Conservation (phyloP, 1,140 invertebrate species). For the Drosophila sp. region DNA sequence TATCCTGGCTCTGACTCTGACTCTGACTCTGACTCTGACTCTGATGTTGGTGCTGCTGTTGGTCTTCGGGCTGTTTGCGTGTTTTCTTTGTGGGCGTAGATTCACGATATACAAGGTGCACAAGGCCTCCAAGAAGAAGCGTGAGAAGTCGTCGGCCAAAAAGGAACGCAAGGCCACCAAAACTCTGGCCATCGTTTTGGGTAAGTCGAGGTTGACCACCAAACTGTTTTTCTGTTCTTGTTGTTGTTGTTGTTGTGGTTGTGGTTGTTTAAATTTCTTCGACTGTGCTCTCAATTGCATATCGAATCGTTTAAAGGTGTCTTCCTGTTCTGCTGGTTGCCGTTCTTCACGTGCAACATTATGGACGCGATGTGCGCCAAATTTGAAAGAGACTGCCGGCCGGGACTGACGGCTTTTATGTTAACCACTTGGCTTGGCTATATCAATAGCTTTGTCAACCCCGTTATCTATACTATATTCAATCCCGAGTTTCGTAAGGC, state of each 20-base stretch:
- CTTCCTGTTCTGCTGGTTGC: slow-evolving; percentile 99
- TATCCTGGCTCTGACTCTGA: slow-evolving; percentile 25
- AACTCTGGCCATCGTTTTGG: slow-evolving; percentile 98
- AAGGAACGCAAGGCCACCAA: slow-evolving; percentile 99
- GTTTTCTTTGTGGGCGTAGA: slow-evolving; percentile 79
- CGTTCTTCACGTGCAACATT: slow-evolving; percentile 99
- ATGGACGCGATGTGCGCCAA: slow-evolving; percentile 97
- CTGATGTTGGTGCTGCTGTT: neutral
- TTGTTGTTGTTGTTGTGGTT: no score
- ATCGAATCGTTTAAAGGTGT: slow-evolving; percentile 86
- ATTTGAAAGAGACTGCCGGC: slow-evolving; percentile 91
- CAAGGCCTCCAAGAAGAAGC: slow-evolving; percentile 97
- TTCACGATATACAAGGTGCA: slow-evolving; percentile 97
- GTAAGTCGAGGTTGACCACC: slow-evolving; percentile 87
- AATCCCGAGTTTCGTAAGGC: slow-evolving; percentile 99
- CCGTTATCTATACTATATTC: slow-evolving; percentile 99
- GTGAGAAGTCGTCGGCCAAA: slow-evolving; percentile 97
- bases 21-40: neutral
- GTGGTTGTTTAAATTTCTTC: neutral
- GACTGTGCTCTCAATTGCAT: neutral
- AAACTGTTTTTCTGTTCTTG: no score
- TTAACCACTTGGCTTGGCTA: slow-evolving; percentile 99
- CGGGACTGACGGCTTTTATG: slow-evolving; percentile 95
- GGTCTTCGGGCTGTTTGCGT: slow-evolving; percentile 33
- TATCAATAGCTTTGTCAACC: slow-evolving; percentile 99